Evolutionary conservation across 2,113 vertebrate genomes (phyloP).

Genomic region (Otocyon megalotis): DNA sequence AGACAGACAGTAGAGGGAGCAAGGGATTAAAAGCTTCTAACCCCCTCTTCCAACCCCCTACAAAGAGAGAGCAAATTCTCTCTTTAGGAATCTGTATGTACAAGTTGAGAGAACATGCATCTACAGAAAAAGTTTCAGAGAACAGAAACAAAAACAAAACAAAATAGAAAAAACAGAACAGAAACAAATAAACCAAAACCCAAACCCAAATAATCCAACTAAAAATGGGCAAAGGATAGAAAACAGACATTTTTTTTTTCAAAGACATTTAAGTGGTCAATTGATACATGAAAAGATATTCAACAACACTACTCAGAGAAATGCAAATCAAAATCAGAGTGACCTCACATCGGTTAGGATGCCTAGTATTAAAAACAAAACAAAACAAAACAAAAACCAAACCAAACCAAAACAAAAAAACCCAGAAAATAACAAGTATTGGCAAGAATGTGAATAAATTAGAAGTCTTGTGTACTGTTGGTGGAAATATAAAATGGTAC

Average conservation of each 20-base stretch:
- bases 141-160: background rate
- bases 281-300: too few species aligned
- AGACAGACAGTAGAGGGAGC: background rate
- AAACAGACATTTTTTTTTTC: background rate
- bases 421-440: background rate
- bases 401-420: background rate
- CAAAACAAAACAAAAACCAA: background rate
- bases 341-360: background rate
- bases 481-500: background rate
- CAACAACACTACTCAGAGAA: background rate
- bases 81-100: background rate
- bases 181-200: too few species aligned
- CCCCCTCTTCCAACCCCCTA: background rate
- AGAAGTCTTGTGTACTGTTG: too few species aligned
- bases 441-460: background rate
- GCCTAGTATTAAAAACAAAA: background rate
- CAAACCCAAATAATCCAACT: too few species aligned
- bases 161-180: too few species aligned
- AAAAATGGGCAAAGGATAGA: background rate
- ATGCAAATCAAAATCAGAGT: background rate
- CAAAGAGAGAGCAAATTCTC: background rate
- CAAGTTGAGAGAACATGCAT: background rate
- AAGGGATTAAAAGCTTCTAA: background rate
- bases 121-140: background rate
- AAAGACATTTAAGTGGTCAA: background rate